A percentile compares a stretch with the other conserved stretches of the same genome.
Conservation (phyloP, 2,113 vertebrate genomes). For the Scalopus aquaticus region DNA sequence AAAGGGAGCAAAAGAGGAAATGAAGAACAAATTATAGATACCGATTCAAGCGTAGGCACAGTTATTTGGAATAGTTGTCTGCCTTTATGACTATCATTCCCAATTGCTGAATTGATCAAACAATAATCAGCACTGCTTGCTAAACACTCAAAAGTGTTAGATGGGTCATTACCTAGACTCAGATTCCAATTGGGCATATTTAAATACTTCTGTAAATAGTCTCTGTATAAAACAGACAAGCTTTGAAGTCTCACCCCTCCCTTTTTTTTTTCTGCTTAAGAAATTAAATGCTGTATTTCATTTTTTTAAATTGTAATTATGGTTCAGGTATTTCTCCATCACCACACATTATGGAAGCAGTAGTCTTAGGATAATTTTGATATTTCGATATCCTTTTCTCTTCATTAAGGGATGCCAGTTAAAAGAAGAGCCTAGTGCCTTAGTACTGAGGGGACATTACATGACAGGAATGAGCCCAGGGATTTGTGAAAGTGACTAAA, state of each 20-base stretch:
- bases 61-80: background rate
- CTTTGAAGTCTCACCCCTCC: background rate
- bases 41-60: background rate
- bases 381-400: slow-evolving; percentile 6
- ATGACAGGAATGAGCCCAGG: background rate
- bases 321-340: background rate
- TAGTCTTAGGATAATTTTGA: background rate
- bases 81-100: background rate
- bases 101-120: background rate
- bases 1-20: background rate
- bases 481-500: slow-evolving; percentile 23
- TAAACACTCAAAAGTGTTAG: background rate
- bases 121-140: background rate
- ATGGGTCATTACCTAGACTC: background rate
- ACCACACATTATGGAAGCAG: background rate
- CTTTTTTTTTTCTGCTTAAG: background rate
- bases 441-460: background rate
- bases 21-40: background rate
- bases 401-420: background rate
- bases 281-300: background rate
- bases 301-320: background rate
- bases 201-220: background rate
- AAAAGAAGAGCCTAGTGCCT: slow-evolving; percentile 21
- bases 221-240: background rate
- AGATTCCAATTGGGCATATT: background rate